A percentile compares a stretch with the other conserved stretches of the same genome.
These are phyloP conservation scores for Clytia hemisphaerica DNA, from an alignment of 30 jellyfish, hydroid and myxozoan species.

Conservation along the genomic window DNA sequence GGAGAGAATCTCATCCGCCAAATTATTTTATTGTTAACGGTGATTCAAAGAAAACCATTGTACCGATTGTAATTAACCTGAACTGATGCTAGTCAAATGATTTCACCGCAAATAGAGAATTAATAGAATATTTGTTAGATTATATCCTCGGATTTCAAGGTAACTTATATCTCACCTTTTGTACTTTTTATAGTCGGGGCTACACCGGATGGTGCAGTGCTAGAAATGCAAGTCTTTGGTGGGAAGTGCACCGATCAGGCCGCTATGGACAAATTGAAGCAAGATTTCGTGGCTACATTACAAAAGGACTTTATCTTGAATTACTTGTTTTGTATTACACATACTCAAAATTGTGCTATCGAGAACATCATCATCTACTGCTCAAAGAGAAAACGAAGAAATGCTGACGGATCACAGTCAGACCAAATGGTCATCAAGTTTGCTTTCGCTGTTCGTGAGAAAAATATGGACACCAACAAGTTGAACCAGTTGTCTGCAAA, in stretches of 20 bases:
- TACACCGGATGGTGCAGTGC: conserved; percentile 52
- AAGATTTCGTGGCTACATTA: conserved; percentile 45
- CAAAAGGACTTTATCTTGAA: conserved; percentile 41
- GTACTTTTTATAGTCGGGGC: conserved; percentile 36
- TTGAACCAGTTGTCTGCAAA: no score
- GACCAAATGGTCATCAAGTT: conserved; percentile 31
- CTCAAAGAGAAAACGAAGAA: conserved; percentile 50
- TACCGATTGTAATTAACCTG: no score
- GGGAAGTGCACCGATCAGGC: conserved; percentile 59
- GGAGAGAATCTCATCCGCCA: no score
- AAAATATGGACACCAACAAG: conserved; percentile 33
- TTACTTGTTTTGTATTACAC: conserved; percentile 30
- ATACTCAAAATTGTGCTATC: conserved; percentile 45
- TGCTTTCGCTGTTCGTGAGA: conserved; percentile 8
- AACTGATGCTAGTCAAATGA: no score
- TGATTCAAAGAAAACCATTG: no score
- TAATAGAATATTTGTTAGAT: no score
- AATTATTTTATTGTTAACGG: no score
- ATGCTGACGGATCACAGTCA: conserved; percentile 36
- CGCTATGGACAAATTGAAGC: conserved; percentile 32
- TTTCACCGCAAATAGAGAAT: not conserved
- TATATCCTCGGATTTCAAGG: no score
- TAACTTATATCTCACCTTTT: no score
- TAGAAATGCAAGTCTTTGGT: conserved; percentile 59
- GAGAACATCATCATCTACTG: conserved; percentile 56